Base-by-base conservation (phyloP, 2,797 vertebrate species). In the Pangasius mekongensis region DNA sequence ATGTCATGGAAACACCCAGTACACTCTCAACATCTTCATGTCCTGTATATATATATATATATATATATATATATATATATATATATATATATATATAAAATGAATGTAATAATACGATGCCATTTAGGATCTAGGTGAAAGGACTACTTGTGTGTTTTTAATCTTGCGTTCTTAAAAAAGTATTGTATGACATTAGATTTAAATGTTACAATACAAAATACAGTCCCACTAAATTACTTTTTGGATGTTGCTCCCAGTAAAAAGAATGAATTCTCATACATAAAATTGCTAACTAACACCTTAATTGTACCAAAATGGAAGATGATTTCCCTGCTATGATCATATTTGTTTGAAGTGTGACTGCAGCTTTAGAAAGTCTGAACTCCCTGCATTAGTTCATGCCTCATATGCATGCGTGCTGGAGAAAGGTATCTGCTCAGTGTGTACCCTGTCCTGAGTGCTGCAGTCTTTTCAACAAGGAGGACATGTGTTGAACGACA, bases 401-500 rank as follows among this genome's bases (percentile, higher is more conserved):
- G 22, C 58, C 47, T 84, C 47, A 24, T 52, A 22, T 52, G 81
- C 43, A 39, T 39, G 69, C 74, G 33, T 56, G 81, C n/a, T 62
- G 58, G 13, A 77, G 69, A 64, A 49, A 27, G 62, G n/a, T 13
- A 16, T 87, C 27, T 60, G 52, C 49, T 86, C 36, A 30, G 47
- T 20, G 52, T 73, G 66, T 14, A 30, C 43, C 22, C 66, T 54
- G 67, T 76, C 66, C 66, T 82, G 39, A 80, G 36, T n/a, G 76
- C 49, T 39, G 11, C 52, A n/a, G 69, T 71, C 30, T 89, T 76
- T 76, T 74, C 30, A 67, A 80, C 74, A 62, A n/a, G 43, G 58
- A 87, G 39, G 73, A 71, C 81, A 84, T 84, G 88, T 84, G 88
- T 30, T 87, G 85, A 87, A 89, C 80, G 82, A 58, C 86, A 87